Evolutionary conservation across 2,888 invertebrate genomes (phyloP).

Genomic region (Orchesella flavescens): DNA sequence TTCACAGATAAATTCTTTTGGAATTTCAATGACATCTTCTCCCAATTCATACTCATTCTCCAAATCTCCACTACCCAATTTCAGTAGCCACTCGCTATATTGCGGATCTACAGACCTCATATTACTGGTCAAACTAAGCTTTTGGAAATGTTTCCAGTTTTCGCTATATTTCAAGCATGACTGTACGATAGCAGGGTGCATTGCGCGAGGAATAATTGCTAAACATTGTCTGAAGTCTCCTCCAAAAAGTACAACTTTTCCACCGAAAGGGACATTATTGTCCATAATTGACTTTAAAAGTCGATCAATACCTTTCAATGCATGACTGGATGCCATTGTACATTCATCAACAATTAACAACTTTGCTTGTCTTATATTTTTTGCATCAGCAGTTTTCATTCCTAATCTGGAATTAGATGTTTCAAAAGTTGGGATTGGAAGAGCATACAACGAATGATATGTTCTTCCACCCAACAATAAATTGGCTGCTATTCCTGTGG

Average conservation of each 20-base stretch:
- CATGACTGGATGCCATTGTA: constrained; percentile 70
- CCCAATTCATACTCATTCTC: constrained; percentile 10
- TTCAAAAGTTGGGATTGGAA: constrained; percentile 66
- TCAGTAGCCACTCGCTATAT: constrained; percentile 61
- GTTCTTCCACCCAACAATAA: constrained; percentile 71
- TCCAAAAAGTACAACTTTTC: constrained; percentile 55
- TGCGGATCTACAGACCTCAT: constrained; percentile 53
- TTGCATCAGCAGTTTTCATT: constrained; percentile 39
- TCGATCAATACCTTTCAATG: constrained; percentile 69
- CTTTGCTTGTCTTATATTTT: constrained; percentile 39
- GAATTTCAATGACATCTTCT: constrained; percentile 59
- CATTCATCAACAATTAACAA: constrained; percentile 73
- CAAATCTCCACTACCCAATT: constrained; percentile 54
- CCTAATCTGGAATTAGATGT: constrained; percentile 63
- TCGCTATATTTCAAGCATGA: constrained; percentile 16
- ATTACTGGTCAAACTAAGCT: constrained; percentile 49
- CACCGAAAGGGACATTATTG: constrained; percentile 59
- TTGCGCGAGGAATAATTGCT: constrained; percentile 52
- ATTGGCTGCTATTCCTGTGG: constrained; percentile 69
- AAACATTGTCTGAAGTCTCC: constrained; percentile 56
- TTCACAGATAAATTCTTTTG: not conserved
- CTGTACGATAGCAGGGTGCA: constrained; percentile 48
- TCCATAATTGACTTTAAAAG: constrained; percentile 68
- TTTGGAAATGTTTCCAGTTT: constrained; percentile 31
- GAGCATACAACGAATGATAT: constrained; percentile 71